These are phyloP conservation scores for Drosophila parabipectinata DNA, from an alignment of 1,140 invertebrate species.

Conservation along the genomic window DNA sequence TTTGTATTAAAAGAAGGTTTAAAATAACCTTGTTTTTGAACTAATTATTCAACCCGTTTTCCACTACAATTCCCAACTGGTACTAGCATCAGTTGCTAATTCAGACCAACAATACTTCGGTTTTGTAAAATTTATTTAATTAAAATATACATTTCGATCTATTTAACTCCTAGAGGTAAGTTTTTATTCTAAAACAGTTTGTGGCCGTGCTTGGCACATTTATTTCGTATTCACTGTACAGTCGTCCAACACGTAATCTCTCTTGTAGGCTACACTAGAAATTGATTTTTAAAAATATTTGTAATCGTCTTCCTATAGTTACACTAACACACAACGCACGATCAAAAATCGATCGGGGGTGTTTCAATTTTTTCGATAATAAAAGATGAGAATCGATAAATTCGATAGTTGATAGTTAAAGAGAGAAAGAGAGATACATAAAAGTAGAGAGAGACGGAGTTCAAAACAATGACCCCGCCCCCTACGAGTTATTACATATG, in stretches of 20 bases:
- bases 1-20: too few species aligned
- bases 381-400: constrained; percentile 36
- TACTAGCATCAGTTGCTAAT: too few species aligned
- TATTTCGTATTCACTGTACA: constrained; percentile 22
- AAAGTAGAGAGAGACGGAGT: not conserved
- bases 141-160: not conserved
- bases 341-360: not conserved
- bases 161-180: not conserved
- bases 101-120: too few species aligned
- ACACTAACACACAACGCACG: not conserved
- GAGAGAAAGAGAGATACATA: not conserved
- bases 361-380: not conserved
- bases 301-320: constrained; percentile 16
- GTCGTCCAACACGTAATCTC: constrained; percentile 30
- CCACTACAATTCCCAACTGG: too few species aligned
- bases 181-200: constrained; percentile 1
- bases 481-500: constrained; percentile 76
- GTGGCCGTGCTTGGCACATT: constrained; percentile 45
- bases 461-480: not conserved
- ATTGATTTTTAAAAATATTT: constrained; percentile 3
- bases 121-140: not conserved
- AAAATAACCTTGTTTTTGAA: too few species aligned
- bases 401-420: constrained; percentile 8
- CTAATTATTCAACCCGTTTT: too few species aligned
- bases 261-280: constrained; percentile 19